A percentile compares a stretch with the other conserved stretches of the same genome.
Conservation (phyloP, 2,113 vertebrate genomes). For the Xiphophorus hellerii region DNA sequence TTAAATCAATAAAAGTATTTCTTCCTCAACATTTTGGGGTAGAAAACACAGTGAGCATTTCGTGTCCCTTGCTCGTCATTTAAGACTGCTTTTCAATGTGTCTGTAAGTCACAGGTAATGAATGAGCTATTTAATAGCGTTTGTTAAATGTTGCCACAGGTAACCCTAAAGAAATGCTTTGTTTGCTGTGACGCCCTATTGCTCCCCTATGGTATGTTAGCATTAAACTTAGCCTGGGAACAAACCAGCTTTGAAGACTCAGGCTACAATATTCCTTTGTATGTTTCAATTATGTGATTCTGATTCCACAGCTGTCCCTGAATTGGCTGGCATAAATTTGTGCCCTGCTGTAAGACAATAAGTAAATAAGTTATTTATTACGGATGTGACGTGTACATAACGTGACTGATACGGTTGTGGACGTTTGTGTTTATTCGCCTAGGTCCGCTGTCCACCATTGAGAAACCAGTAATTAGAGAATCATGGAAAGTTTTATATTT, state of each 20-base stretch:
- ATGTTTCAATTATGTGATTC: too few species aligned
- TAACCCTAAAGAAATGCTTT: neutral
- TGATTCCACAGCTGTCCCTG: too few species aligned
- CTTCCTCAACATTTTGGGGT: too few species aligned
- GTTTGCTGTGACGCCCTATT: neutral
- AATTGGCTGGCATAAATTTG: too few species aligned
- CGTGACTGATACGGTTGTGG: neutral
- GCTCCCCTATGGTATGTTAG: neutral
- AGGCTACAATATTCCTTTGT: too few species aligned
- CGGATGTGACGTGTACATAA: slow-evolving; percentile 45
- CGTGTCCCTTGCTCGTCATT: neutral
- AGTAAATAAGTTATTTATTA: slow-evolving; percentile 8
- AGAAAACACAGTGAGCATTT: neutral
- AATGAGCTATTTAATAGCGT: neutral
- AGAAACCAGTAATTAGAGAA: neutral
- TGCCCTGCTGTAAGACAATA: too few species aligned
- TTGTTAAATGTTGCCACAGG: neutral
- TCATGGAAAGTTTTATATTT: neutral
- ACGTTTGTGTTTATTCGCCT: neutral
- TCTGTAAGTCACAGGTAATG: neutral
- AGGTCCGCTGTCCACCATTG: neutral
- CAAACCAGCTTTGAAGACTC: neutral
- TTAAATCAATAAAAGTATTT: neutral
- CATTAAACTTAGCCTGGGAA: neutral
- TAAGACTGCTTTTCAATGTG: neutral